Evolutionary conservation across 2,888 invertebrate genomes (phyloP), one percentile per base, ranked within the genome.

Genomic region (Drosophila hamatofila): DNA sequence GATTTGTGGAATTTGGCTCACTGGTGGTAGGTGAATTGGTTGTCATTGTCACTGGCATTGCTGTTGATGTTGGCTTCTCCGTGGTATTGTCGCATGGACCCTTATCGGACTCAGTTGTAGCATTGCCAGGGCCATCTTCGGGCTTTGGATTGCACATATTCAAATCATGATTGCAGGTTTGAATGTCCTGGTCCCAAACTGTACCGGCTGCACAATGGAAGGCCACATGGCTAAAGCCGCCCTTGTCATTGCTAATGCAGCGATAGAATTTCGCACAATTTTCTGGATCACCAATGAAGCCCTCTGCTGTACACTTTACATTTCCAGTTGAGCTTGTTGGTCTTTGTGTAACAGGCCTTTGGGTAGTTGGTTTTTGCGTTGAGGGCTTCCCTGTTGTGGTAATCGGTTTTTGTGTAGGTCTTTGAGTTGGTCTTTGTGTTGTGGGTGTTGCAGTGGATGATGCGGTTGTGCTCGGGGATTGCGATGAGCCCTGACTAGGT

Each of bases 251-350:
- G 68, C 94, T 92, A 0, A 95, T 95, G 88, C 96, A 96, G 44
- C 96, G 94, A 85, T 95, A 95, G 91, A 96, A 96, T 85, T 95
- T 95, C 33, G 93, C 94, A 81, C 96, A 96, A 66, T 95, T 93
- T 16, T 82, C 83, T 2, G 92, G 89, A 86, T 94, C 93, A 0
- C 91, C 91, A 30, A 92, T 83, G 70, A 93, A 94, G 25, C 94
- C 94, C 61, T 93, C 93, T 1, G 83, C 70, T 14, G 67, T 84
- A 55, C 94, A 94, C 44, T 87, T 94, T 88, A 52, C 78, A n/a
- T 69, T 48, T 18, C 56, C 42, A n/a, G 42, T 39, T 49, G 87
- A 67, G 9, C 37, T n/a, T 8, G 55, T 64, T 51, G 84, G 81
- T 9, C 30, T 66, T 49, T 74, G 72, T 0, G 82, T 69, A n/a